Conservation (phyloP, 2,888 invertebrate genomes). For the Lasioglossum zephyrum region DNA sequence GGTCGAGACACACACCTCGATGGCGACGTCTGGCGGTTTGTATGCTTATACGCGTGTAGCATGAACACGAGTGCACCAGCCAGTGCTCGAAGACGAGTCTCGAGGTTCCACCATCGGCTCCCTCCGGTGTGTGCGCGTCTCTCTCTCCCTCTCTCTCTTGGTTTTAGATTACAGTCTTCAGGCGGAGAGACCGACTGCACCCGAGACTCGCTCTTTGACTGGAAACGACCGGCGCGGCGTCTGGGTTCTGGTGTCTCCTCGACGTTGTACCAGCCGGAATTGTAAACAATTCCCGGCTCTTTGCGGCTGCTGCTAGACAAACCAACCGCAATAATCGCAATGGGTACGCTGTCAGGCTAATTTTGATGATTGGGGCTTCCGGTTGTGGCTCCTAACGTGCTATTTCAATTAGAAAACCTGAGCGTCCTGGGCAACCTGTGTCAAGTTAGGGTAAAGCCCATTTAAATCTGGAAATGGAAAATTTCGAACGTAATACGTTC, state of each 20-base stretch:
- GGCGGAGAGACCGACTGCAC: slow-evolving; percentile 4
- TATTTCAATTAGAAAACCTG: not conserved
- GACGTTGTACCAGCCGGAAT: not conserved
- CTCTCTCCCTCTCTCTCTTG: not conserved
- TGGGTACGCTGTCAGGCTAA: not conserved
- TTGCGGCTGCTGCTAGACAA: slow-evolving; percentile 29
- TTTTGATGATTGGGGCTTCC: not conserved
- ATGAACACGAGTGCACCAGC: not conserved
- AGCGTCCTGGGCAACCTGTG: too few relatives aligned
- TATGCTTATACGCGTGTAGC: slow-evolving; percentile 16
- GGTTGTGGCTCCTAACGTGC: not conserved
- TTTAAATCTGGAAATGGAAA: not conserved
- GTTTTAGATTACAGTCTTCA: slow-evolving; percentile 46
- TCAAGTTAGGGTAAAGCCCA: not conserved
- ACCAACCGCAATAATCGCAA: slow-evolving; percentile 12
- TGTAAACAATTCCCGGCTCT: slow-evolving; percentile 41
- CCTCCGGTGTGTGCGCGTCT: too few relatives aligned
- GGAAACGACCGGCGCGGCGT: slow-evolving; percentile 11
- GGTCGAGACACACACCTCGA: slow-evolving; percentile 26
- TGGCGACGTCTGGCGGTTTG: slow-evolving; percentile 23
- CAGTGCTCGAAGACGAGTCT: not conserved
- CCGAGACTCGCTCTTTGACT: not conserved
- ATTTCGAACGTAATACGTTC: too few relatives aligned
- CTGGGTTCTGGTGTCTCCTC: not conserved
- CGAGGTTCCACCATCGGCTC: not conserved